Conservation (phyloP, 2,113 vertebrate genomes). For the Larimichthys polyactis region DNA sequence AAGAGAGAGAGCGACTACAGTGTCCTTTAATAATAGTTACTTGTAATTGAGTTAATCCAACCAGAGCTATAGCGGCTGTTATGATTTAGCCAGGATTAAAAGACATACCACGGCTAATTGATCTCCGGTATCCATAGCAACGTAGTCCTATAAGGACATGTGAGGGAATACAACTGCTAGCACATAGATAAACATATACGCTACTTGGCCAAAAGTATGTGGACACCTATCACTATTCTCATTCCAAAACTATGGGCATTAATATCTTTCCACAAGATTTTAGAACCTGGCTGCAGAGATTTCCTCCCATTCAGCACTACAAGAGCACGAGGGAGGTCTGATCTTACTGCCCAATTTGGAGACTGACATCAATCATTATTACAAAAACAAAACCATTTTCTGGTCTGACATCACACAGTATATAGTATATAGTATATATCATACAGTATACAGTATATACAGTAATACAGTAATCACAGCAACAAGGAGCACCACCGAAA, state of each 20-base stretch:
- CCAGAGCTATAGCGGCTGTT: constrained; percentile 62
- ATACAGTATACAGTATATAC: too few relatives aligned
- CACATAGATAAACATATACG: neutral
- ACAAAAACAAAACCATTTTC: too few relatives aligned
- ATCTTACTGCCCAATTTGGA: neutral
- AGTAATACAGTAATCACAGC: too few relatives aligned
- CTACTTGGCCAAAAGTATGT: neutral
- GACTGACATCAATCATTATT: neutral
- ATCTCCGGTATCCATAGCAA: constrained; percentile 88
- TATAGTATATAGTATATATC: too few relatives aligned
- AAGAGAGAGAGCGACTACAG: constrained; percentile 52
- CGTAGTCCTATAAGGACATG: constrained; percentile 80
- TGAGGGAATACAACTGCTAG: constrained; percentile 9
- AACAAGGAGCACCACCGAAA: too few relatives aligned
- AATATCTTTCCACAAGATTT: too few relatives aligned
- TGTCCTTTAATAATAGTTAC: constrained; percentile 69
- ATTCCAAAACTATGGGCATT: neutral
- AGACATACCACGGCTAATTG: constrained; percentile 81
- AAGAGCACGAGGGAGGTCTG: too few relatives aligned
- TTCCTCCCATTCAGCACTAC: too few relatives aligned
- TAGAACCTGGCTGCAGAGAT: too few relatives aligned
- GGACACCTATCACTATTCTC: neutral
- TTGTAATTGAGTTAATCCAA: constrained; percentile 78
- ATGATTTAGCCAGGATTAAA: constrained; percentile 89
- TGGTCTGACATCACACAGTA: too few relatives aligned